phyloP scores from a whole-genome alignment of 2,797 vertebrate genomes.

The Gobio occitaniae region DNA sequence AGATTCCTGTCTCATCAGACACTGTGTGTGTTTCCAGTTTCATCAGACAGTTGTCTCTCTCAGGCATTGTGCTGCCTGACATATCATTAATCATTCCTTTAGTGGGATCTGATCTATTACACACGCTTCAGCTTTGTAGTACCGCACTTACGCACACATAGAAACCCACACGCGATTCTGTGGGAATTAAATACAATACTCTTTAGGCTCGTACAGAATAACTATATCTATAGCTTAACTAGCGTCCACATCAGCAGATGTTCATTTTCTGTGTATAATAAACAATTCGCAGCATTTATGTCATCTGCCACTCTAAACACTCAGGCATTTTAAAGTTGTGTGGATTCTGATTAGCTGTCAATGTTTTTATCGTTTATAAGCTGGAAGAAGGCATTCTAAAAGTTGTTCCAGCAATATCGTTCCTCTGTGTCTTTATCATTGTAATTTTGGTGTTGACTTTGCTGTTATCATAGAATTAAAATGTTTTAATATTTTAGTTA shows the following conservation, averaged over 20 bases:
- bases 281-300: background rate
- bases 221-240: background rate
- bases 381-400: background rate
- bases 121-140: constrained; percentile 34
- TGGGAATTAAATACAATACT: background rate
- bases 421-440: background rate
- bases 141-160: background rate
- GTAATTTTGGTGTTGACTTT: background rate
- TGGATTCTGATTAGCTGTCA: background rate
- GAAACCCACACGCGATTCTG: background rate
- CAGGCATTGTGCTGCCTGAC: constrained; percentile 44
- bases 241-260: background rate
- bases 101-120: constrained; percentile 42
- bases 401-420: background rate
- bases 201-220: background rate
- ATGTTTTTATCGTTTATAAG: background rate
- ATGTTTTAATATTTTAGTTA: background rate
- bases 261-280: background rate
- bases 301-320: background rate
- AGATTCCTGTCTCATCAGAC: constrained; percentile 41
- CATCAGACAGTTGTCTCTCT: constrained; percentile 45
- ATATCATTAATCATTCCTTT: constrained; percentile 55
- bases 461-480: background rate
- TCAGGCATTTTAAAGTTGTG: background rate
- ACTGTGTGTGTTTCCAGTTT: constrained; percentile 28